phyloP scores from a whole-genome alignment of 2,113 vertebrate species.

The Mobula birostris region DNA sequence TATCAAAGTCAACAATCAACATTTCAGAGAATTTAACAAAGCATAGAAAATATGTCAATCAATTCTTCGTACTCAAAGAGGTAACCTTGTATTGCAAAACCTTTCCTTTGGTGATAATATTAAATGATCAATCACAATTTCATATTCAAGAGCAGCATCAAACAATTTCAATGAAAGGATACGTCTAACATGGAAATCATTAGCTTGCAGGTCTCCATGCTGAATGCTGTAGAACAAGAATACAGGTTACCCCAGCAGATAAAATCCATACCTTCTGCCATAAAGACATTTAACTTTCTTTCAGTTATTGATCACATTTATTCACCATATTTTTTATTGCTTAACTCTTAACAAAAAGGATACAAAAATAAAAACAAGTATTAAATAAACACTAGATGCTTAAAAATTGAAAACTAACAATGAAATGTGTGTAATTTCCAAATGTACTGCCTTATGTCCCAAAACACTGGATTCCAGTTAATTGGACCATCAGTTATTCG shows the following conservation, averaged over 20 bases:
- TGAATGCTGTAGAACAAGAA: conserved; percentile 71
- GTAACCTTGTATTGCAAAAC: background rate
- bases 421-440: background rate
- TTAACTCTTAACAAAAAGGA: too few species aligned
- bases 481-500: too few species aligned
- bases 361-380: background rate
- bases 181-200: conserved; percentile 97
- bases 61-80: background rate
- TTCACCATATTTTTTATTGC: background rate
- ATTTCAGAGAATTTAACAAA: background rate
- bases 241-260: conserved; percentile 36
- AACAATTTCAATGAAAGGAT: conserved; percentile 66
- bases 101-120: background rate
- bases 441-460: background rate
- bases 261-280: background rate
- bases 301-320: background rate
- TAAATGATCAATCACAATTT: background rate
- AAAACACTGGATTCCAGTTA: background rate
- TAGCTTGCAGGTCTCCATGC: conserved; percentile 84
- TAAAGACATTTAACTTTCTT: background rate
- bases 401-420: background rate
- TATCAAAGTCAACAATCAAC: background rate
- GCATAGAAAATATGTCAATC: background rate
- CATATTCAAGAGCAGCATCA: background rate
- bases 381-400: background rate